These are phyloP conservation scores for Microplitis deprimator DNA, from an alignment of 2,888 invertebrate genomes.

Conservation along the genomic window DNA sequence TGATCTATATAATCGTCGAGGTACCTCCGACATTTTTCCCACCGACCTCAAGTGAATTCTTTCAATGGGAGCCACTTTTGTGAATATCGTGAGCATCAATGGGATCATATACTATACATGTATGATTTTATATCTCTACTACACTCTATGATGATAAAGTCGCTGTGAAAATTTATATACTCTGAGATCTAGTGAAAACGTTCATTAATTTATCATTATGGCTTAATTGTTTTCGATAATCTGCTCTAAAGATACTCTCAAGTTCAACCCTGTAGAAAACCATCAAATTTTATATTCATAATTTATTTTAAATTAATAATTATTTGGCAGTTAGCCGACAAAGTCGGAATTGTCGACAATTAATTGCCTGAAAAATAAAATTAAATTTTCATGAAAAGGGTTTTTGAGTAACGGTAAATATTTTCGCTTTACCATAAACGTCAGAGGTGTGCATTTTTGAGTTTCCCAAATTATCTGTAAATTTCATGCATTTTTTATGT, in stretches of 20 bases:
- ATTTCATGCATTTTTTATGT: background rate
- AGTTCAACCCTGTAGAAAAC: too few species aligned
- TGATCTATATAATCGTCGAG: slow-evolving; percentile 37
- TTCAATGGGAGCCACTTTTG: slow-evolving; percentile 26
- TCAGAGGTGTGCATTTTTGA: background rate
- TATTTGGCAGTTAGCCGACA: too few species aligned
- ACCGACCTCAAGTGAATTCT: slow-evolving; percentile 34
- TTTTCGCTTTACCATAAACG: background rate
- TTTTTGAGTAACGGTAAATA: too few species aligned
- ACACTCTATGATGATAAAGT: too few species aligned
- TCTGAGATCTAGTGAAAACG: background rate
- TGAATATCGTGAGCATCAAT: slow-evolving; percentile 31
- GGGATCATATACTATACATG: background rate
- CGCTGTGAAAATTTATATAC: background rate
- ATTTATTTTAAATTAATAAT: too few species aligned
- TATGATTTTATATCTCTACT: slow-evolving; percentile 3
- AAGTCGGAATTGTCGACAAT: too few species aligned
- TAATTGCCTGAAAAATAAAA: too few species aligned
- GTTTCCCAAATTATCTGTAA: background rate
- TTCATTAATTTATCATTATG: background rate
- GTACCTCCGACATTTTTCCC: slow-evolving; percentile 39
- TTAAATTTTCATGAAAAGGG: too few species aligned
- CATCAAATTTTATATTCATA: too few species aligned
- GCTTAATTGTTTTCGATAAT: too few species aligned
- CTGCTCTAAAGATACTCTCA: too few species aligned